A percentile compares a stretch with the other conserved stretches of the same genome.
These are phyloP conservation scores for Lepus europaeus DNA, from an alignment of 2,113 vertebrate species.

Conservation along the genomic window DNA sequence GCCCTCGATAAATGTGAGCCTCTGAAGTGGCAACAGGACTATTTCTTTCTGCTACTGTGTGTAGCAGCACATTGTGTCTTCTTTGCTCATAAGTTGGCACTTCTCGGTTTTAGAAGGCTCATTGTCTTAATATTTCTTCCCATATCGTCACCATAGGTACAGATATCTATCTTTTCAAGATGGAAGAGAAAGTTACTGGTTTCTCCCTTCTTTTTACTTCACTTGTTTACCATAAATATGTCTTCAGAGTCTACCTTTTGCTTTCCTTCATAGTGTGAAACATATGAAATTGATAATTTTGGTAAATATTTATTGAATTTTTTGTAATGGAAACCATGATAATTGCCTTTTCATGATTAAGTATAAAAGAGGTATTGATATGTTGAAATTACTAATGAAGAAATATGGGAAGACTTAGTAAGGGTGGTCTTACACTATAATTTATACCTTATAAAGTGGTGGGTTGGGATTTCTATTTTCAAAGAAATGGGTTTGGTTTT, in stretches of 20 bases:
- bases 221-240: not conserved
- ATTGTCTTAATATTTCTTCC: not conserved
- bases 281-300: not conserved
- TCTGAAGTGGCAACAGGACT: too few relatives aligned
- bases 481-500: not conserved
- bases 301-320: not conserved
- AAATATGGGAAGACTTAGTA: not conserved
- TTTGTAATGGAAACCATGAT: not conserved
- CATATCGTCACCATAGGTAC: not conserved
- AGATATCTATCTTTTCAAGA: not conserved
- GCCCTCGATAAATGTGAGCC: not conserved
- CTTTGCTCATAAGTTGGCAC: not conserved
- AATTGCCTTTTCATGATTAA: not conserved
- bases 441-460: not conserved
- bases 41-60: not conserved
- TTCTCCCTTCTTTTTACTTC: not conserved
- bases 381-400: not conserved
- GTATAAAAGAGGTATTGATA: not conserved
- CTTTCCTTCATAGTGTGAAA: not conserved
- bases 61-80: not conserved
- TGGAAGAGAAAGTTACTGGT: not conserved
- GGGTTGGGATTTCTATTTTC: not conserved
- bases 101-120: not conserved
- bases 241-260: not conserved
- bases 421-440: not conserved